These are phyloP conservation scores for Colostygia pectinataria DNA, from an alignment of 2,888 invertebrate genomes.

Conservation along the genomic window DNA sequence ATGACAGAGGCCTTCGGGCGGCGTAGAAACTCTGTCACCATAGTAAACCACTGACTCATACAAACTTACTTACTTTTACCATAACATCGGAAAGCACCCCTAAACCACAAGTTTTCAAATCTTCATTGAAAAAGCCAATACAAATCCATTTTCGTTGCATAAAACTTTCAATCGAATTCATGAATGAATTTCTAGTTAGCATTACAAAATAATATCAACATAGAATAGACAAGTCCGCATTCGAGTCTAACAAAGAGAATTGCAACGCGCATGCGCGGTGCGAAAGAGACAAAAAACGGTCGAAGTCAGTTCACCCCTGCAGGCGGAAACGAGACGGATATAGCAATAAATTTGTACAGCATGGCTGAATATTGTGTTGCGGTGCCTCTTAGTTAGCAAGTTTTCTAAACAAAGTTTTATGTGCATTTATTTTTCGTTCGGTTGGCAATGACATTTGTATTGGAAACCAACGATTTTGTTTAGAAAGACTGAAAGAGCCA, in stretches of 20 bases:
- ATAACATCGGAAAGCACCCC: too few species aligned
- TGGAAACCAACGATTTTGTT: too few species aligned
- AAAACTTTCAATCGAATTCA: slow-evolving; percentile 8
- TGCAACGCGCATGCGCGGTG: slow-evolving; percentile 14
- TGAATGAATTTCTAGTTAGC: slow-evolving; percentile 2
- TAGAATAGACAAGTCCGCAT: background rate
- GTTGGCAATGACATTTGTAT: too few species aligned
- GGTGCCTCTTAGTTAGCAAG: slow-evolving; percentile 4
- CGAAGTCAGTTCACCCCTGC: slow-evolving; percentile 12
- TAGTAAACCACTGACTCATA: too few species aligned
- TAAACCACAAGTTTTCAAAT: too few species aligned
- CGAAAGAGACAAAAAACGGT: slow-evolving; percentile 21
- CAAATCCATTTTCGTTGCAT: too few species aligned
- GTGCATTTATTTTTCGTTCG: too few species aligned
- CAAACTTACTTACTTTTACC: too few species aligned
- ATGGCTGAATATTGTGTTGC: slow-evolving; percentile 24
- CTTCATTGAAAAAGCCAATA: too few species aligned
- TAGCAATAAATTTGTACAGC: slow-evolving; percentile 51
- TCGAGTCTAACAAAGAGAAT: slow-evolving; percentile 16
- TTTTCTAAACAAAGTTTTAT: slow-evolving; percentile 9
- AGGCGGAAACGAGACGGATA: slow-evolving; percentile 36
- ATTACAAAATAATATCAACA: background rate
- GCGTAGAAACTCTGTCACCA: too few species aligned
- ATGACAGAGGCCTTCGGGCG: too few species aligned
- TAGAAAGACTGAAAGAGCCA: too few species aligned